Conservation (phyloP, 92 coral and sea anemone genomes). For the Parazoanthus darwini region DNA sequence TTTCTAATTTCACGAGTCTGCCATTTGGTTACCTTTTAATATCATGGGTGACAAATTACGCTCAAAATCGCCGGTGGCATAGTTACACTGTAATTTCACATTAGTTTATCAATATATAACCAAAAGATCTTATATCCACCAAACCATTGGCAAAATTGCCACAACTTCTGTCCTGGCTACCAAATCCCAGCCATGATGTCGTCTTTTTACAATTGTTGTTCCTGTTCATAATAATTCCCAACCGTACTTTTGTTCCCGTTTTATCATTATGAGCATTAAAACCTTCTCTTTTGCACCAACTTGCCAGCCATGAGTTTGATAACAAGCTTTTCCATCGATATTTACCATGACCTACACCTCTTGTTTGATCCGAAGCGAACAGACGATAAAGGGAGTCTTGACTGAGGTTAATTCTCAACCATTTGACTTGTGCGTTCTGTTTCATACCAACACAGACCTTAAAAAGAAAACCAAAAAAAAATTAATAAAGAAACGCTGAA, state of each 20-base stretch:
- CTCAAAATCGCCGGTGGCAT: no score
- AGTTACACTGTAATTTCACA: no score
- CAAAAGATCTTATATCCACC: neutral
- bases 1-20: no score
- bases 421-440: neutral
- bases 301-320: neutral
- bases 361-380: neutral
- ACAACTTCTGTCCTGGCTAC: neutral
- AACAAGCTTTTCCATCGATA: neutral
- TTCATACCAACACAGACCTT: neutral
- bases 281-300: neutral
- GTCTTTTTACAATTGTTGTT: neutral
- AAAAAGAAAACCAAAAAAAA: neutral
- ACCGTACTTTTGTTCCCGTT: neutral
- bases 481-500: neutral
- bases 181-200: neutral
- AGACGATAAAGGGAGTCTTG: neutral
- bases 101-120: neutral
- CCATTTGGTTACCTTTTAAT: no score
- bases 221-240: neutral
- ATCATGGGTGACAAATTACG: no score
- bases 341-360: no score
- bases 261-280: neutral
- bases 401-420: neutral
- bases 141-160: neutral